phyloP scores from a whole-genome alignment of 2,888 invertebrate species.

The Scaptomyza cyrtandrae region DNA sequence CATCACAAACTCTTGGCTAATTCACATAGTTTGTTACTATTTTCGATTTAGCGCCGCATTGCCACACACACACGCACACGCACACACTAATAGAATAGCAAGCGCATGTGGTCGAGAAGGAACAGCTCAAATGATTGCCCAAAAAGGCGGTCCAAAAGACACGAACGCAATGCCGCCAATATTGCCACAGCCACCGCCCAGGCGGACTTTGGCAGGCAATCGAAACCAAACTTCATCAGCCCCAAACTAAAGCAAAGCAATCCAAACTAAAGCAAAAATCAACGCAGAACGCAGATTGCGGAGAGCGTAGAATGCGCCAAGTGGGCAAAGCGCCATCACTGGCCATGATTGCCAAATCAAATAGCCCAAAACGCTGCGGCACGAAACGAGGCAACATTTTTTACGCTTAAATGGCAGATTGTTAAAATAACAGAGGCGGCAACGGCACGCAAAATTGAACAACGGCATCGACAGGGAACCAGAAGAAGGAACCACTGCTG shows the following conservation, averaged over 20 bases:
- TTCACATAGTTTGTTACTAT: slow-evolving; percentile 42
- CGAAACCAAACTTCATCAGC: slow-evolving; percentile 26
- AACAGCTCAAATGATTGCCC: slow-evolving; percentile 54
- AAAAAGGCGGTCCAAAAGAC: slow-evolving; percentile 63
- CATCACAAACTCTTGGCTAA: slow-evolving; percentile 46
- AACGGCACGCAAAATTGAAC: slow-evolving; percentile 80
- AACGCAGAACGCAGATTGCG: slow-evolving; percentile 56
- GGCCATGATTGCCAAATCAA: slow-evolving; percentile 78
- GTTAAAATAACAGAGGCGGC: slow-evolving; percentile 80
- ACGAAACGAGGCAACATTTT: slow-evolving; percentile 81
- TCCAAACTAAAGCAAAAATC: slow-evolving; percentile 33
- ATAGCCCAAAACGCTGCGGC: slow-evolving; percentile 77
- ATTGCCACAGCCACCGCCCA: slow-evolving; percentile 52
- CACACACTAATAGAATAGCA: slow-evolving; percentile 22
- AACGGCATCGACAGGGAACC: slow-evolving; percentile 67
- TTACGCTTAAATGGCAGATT: slow-evolving; percentile 81
- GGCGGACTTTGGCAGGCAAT: slow-evolving; percentile 37
- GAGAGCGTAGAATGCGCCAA: slow-evolving; percentile 42
- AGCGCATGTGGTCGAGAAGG: slow-evolving; percentile 34
- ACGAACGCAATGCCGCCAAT: slow-evolving; percentile 71
- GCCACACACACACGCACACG: slow-evolving; percentile 24
- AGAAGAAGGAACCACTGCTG: slow-evolving; percentile 45
- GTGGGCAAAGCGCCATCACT: slow-evolving; percentile 64
- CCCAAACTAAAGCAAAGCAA: slow-evolving; percentile 23
- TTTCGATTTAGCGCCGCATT: slow-evolving; percentile 34